Evolutionary conservation across 2,113 vertebrate species (phyloP), one percentile per base, ranked within the genome.

Genomic region (Spilogale gracilis): DNA sequence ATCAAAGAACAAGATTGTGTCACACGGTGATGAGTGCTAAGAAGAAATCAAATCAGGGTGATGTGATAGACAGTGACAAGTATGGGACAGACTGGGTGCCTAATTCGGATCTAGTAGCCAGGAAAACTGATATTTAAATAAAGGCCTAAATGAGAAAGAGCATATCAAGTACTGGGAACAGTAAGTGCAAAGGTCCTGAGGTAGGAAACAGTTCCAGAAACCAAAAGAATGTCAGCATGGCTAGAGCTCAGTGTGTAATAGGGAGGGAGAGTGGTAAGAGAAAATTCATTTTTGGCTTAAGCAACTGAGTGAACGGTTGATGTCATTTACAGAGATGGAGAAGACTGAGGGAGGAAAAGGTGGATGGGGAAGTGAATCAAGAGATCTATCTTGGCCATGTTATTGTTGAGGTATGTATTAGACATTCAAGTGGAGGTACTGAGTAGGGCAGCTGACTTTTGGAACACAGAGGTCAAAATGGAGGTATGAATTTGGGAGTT

Each of bases 171-270:
- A 12, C 71, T 25, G 9, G 12, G 25, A 48, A 54, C 12, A 38
- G 90, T 90, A 89, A 13, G 38, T 60, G 38, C 80, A 80, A 89
- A 94, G 82, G 82, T 48, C 74, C 76, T 45, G 50, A n/a, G 65
- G 58, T 13, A 9, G 74, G 25, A 71, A 52, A 78, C 16, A 21
- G 30, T 60, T 58, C 84, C n/a, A 52, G 80, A 38, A 74, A 81
- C 38, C 93, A 58, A 89, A 89, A 80, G 18, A 65, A 81, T 43
- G 25, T 3, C 43, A 21, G 18, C 43, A 50, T 76, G 88, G 23
- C n/a, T 79, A 78, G 45, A 63, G 73, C 10, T 67, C 21, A 9
- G 58, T 38, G 38, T 43, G 10, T 65, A 32, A 93, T 54, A 56
- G n/a, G n/a, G 30, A 56, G n/a, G n/a, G 30, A 50, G 9, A 16